These are phyloP conservation scores for Motacilla alba DNA, from an alignment of 2,113 vertebrate species.

Conservation along the genomic window DNA sequence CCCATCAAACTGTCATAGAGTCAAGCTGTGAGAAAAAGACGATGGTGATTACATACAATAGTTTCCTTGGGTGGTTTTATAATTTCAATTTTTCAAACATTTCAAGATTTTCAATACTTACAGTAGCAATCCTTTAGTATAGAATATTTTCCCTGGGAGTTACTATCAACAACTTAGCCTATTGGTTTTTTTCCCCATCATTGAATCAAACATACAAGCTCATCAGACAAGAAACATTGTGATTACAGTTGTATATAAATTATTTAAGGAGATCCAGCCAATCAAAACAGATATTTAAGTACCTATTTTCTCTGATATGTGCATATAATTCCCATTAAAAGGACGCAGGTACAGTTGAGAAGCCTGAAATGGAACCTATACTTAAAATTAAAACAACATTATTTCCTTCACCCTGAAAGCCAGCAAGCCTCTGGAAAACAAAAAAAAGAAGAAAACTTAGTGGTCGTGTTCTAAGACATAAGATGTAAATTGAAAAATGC, in stretches of 20 bases:
- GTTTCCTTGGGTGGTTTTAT: conserved; percentile 73
- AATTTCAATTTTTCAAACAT: conserved; percentile 77
- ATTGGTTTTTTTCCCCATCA: conserved; percentile 75
- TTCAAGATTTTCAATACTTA: conserved; percentile 75
- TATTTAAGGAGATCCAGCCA: conserved; percentile 65
- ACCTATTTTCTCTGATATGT: conserved; percentile 56
- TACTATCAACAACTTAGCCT: conserved; percentile 72
- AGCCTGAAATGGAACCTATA: conserved; percentile 55
- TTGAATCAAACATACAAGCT: conserved; percentile 69
- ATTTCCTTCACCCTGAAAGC: background rate
- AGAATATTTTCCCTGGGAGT: conserved; percentile 70
- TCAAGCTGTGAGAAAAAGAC: conserved; percentile 76
- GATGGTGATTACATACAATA: conserved; percentile 64
- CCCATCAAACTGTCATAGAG: conserved; percentile 71
- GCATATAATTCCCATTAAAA: conserved; percentile 60
- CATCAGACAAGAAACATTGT: conserved; percentile 75
- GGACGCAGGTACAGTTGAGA: conserved; percentile 36
- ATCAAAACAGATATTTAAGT: conserved; percentile 66
- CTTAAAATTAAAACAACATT: conserved; percentile 19
- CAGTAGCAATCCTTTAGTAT: conserved; percentile 44
- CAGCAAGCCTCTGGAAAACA: background rate
- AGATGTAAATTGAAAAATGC: background rate
- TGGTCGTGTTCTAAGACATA: background rate
- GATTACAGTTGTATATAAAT: conserved; percentile 69
- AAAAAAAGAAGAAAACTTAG: background rate